These are phyloP conservation scores for Parus major DNA, from an alignment of 2,113 vertebrate genomes.

Conservation along the genomic window DNA sequence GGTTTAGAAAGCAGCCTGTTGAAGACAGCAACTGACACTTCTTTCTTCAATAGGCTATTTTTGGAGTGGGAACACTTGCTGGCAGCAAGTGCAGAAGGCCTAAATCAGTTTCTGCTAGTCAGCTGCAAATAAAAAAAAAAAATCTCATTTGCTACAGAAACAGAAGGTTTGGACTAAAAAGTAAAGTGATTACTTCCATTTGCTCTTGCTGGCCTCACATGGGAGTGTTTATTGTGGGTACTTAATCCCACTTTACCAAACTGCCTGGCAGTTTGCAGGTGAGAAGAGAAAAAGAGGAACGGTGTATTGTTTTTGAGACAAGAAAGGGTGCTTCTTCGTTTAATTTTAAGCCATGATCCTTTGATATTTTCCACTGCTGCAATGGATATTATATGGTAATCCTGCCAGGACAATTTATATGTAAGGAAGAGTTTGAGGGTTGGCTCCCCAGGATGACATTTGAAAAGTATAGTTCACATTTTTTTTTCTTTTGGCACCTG, in stretches of 20 bases:
- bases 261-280: background rate
- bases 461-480: slow-evolving; percentile 18
- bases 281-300: background rate
- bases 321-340: slow-evolving; percentile 32
- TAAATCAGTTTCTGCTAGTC: slow-evolving; percentile 36
- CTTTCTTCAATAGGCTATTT: slow-evolving; percentile 48
- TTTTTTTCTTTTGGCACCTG: background rate
- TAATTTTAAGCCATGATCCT: slow-evolving; percentile 37
- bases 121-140: slow-evolving; percentile 49
- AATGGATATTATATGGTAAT: slow-evolving; percentile 55
- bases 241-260: background rate
- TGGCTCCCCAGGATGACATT: slow-evolving; percentile 39
- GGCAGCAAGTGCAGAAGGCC: slow-evolving; percentile 26
- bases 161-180: slow-evolving; percentile 42
- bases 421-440: slow-evolving; percentile 19
- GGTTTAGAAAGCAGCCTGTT: slow-evolving; percentile 43
- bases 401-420: slow-evolving; percentile 37
- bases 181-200: background rate
- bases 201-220: background rate
- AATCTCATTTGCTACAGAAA: slow-evolving; percentile 22
- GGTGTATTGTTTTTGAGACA: background rate
- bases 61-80: slow-evolving; percentile 47
- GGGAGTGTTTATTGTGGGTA: background rate
- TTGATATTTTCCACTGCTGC: slow-evolving; percentile 62
- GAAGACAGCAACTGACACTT: slow-evolving; percentile 49